phyloP scores from a whole-genome alignment of 2,797 vertebrate species.

The Fistularia tabacaria region DNA sequence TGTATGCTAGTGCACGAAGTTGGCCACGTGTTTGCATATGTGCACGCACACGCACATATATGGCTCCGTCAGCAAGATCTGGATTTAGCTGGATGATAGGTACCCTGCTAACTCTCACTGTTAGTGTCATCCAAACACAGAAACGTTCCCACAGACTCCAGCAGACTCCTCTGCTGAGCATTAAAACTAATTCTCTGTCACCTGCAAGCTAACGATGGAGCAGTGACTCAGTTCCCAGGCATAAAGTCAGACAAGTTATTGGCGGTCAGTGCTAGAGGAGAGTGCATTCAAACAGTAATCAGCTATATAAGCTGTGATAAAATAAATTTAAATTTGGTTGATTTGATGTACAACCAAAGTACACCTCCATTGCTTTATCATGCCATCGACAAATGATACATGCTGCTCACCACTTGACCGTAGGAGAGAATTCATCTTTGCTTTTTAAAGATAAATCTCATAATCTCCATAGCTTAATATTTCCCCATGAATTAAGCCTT shows the following conservation, averaged over 20 bases:
- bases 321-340: no score
- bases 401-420: no score
- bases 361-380: no score
- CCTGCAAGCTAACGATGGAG: conserved; percentile 54
- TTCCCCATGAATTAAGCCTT: no score
- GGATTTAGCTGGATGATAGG: conserved; percentile 55
- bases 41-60: conserved; percentile 14
- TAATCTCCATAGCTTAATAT: no score
- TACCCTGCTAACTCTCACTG: conserved; percentile 47
- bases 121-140: conserved; percentile 57
- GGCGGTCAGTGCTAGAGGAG: conserved; percentile 42
- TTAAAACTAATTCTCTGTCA: conserved; percentile 52
- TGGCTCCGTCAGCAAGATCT: conserved; percentile 49
- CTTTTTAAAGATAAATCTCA: no score
- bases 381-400: no score
- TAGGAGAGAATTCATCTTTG: no score
- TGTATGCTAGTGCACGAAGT: conserved; percentile 25
- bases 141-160: conserved; percentile 70
- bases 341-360: no score
- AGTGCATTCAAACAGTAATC: conserved; percentile 3
- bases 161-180: conserved; percentile 57
- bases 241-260: conserved; percentile 40
- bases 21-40: conserved; percentile 20
- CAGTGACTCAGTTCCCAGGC: conserved; percentile 51
- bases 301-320: not conserved